These are phyloP conservation scores for Diplogasteroides magnus DNA, from an alignment of 1,140 invertebrate species.

Conservation along the genomic window DNA sequence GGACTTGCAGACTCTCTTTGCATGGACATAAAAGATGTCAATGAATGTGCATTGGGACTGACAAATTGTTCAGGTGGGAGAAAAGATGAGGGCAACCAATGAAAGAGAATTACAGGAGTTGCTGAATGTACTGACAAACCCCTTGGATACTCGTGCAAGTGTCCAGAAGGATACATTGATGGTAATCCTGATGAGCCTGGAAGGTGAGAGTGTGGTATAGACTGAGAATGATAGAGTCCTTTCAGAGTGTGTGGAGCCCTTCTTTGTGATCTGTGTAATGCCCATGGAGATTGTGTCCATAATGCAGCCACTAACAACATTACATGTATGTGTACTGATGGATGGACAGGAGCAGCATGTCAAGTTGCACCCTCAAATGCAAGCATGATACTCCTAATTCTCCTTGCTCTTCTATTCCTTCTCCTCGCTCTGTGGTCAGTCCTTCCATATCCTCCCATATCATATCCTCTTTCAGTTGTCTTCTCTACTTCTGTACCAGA, in stretches of 20 bases:
- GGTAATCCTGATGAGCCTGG: conserved; percentile 45
- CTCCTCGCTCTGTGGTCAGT: conserved; percentile 47
- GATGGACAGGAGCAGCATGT: conserved; percentile 48
- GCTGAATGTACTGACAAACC: conserved; percentile 45
- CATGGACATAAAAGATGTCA: conserved; percentile 43
- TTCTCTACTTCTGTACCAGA: conserved; percentile 51
- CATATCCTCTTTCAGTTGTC: conserved; percentile 34
- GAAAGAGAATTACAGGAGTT: conserved; percentile 33
- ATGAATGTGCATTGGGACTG: conserved; percentile 52
- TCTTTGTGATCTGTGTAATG: conserved; percentile 54
- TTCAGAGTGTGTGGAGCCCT: conserved; percentile 45
- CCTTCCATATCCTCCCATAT: not conserved
- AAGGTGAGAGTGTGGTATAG: not conserved
- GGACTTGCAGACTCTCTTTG: conserved; percentile 42
- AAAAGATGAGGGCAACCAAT: too few species aligned
- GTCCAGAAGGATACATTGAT: conserved; percentile 51
- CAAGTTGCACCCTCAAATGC: conserved; percentile 47
- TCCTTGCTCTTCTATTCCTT: conserved; percentile 49
- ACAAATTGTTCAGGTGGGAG: conserved; percentile 52
- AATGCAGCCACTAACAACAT: conserved; percentile 50
- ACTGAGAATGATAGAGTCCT: conserved; percentile 17
- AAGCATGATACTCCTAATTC: conserved; percentile 43
- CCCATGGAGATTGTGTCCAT: conserved; percentile 51
- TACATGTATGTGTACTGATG: conserved; percentile 51
- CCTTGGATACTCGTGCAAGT: conserved; percentile 45